phyloP scores from a whole-genome alignment of 1,140 invertebrate genomes.

The Drosophila auraria region DNA sequence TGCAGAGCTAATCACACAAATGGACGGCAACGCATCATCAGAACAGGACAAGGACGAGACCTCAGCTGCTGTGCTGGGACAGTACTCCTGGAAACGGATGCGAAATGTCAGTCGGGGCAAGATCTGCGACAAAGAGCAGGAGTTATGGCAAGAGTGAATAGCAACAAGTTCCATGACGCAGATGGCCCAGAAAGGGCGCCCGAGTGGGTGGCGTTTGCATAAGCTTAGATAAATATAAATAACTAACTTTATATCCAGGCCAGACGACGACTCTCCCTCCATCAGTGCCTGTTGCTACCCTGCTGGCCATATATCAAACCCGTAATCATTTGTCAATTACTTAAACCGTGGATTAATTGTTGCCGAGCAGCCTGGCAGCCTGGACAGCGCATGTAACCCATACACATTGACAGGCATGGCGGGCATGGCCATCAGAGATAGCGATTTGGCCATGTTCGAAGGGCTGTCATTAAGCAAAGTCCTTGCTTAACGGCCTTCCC shows the following conservation, averaged over 20 bases:
- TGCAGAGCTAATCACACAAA: slow-evolving; percentile 75
- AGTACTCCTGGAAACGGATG: slow-evolving; percentile 26
- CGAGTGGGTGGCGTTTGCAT: slow-evolving; percentile 42
- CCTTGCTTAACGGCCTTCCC: slow-evolving; percentile 26
- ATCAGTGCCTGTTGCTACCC: slow-evolving; percentile 41
- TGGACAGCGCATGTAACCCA: slow-evolving; percentile 6
- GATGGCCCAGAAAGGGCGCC: slow-evolving; percentile 23
- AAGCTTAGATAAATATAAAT: slow-evolving; percentile 55
- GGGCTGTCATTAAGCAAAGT: slow-evolving; percentile 62
- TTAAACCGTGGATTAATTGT: slow-evolving; percentile 80
- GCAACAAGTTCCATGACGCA: slow-evolving; percentile 60
- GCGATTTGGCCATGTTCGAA: slow-evolving; percentile 36
- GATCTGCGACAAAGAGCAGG: slow-evolving; percentile 44
- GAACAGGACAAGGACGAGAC: slow-evolving; percentile 33
- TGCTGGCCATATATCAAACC: slow-evolving; percentile 62
- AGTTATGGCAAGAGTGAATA: slow-evolving; percentile 29
- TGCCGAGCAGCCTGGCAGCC: slow-evolving; percentile 26
- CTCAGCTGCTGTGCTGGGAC: slow-evolving; percentile 65
- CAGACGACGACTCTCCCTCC: slow-evolving; percentile 26
- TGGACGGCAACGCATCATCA: slow-evolving; percentile 64
- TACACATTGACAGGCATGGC: slow-evolving; percentile 56
- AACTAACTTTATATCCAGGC: slow-evolving; percentile 20
- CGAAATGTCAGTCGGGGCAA: slow-evolving; percentile 36
- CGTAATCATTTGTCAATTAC: slow-evolving; percentile 83
- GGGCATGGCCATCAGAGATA: slow-evolving; percentile 73